Conservation (phyloP, 2,113 vertebrate species). For the Solea senegalensis region DNA sequence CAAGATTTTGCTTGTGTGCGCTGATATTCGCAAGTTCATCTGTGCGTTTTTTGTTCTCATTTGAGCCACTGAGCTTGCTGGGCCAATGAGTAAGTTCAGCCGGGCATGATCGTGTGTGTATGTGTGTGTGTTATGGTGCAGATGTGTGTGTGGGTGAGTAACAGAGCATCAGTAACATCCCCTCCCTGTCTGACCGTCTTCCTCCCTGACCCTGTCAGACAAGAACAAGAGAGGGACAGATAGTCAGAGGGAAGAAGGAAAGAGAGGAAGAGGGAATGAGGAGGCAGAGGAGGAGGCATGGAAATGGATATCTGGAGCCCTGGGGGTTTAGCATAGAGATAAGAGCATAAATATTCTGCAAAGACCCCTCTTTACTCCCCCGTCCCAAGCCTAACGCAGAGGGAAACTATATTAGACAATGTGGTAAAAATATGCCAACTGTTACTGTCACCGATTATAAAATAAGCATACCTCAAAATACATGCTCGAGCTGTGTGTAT, state of each 20-base stretch:
- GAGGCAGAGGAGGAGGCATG: constrained; percentile 65
- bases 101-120: constrained; percentile 4
- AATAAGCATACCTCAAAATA: neutral
- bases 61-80: constrained; percentile 20
- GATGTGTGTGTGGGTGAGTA: constrained; percentile 57
- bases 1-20: constrained; percentile 10
- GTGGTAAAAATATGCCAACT: neutral
- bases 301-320: constrained; percentile 70
- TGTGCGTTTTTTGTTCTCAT: constrained; percentile 10
- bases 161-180: constrained; percentile 77
- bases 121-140: constrained; percentile 6
- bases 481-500: neutral
- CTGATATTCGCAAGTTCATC: constrained; percentile 4
- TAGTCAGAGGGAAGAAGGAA: constrained; percentile 52
- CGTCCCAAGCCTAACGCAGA: constrained; percentile 38
- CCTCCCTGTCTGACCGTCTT: constrained; percentile 76
- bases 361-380: constrained; percentile 55
- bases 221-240: constrained; percentile 66
- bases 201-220: constrained; percentile 68
- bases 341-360: constrained; percentile 72
- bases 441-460: neutral
- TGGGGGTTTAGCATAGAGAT: constrained; percentile 77
- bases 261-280: constrained; percentile 48
- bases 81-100: constrained; percentile 14
- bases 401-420: constrained; percentile 29